Conservation (phyloP, 2,113 vertebrate species). For the Crotalus horridus region DNA sequence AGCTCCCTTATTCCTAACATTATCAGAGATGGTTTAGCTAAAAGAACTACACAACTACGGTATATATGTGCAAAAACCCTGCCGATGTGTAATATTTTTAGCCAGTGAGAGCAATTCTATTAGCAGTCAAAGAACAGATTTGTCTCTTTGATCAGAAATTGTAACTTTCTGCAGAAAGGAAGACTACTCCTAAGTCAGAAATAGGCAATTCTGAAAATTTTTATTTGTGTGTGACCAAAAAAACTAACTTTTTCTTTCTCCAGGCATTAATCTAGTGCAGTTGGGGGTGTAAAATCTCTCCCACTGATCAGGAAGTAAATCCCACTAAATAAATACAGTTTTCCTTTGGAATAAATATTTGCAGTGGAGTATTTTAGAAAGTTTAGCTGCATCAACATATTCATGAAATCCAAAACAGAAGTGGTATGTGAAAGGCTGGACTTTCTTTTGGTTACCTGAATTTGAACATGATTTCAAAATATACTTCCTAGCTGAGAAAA, state of each 20-base stretch:
- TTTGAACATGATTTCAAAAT: not conserved
- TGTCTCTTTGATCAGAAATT: not conserved
- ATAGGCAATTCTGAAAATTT: not conserved
- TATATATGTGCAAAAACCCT: not conserved
- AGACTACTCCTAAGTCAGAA: not conserved
- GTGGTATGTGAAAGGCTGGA: not conserved
- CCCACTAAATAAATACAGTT: not conserved
- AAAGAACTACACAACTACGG: not conserved
- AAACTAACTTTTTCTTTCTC: not conserved
- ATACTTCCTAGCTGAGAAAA: not conserved
- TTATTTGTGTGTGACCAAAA: not conserved
- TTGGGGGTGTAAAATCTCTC: not conserved
- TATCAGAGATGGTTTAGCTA: not conserved
- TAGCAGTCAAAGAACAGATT: not conserved
- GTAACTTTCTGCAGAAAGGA: not conserved
- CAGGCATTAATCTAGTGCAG: not conserved
- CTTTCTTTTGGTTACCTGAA: not conserved
- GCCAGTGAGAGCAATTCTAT: not conserved
- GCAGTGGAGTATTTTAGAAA: not conserved
- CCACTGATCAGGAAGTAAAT: not conserved
- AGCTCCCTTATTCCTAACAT: not conserved
- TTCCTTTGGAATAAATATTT: not conserved
- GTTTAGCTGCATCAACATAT: not conserved
- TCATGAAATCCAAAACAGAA: not conserved
- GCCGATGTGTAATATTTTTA: too few relatives aligned